These are phyloP conservation scores for Periparus ater DNA, from an alignment of 2,797 vertebrate genomes.

Conservation along the genomic window DNA sequence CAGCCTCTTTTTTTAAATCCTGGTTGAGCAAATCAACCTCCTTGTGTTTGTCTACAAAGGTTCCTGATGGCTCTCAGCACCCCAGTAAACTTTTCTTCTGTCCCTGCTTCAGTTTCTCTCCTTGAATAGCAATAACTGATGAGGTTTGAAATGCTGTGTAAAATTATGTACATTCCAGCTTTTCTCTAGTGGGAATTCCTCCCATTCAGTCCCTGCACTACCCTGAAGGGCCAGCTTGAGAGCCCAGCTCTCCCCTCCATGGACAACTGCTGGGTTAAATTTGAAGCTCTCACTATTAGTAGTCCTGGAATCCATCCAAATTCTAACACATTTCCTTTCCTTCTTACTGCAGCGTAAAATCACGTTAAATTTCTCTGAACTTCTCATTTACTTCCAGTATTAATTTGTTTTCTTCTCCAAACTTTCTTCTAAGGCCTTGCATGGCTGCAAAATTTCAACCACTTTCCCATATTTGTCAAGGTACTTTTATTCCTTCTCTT, in stretches of 20 bases:
- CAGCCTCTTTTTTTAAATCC: not conserved
- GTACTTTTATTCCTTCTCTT: not conserved
- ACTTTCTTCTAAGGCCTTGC: not conserved
- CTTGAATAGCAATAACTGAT: not conserved
- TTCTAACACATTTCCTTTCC: not conserved
- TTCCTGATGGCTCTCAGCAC: not conserved
- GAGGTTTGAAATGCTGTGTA: not conserved
- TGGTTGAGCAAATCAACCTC: not conserved
- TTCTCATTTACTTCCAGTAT: not conserved
- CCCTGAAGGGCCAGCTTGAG: not conserved
- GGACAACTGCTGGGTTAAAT: not conserved
- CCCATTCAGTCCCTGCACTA: not conserved
- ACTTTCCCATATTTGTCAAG: not conserved
- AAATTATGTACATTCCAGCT: not conserved
- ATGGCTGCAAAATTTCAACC: not conserved
- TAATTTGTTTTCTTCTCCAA: not conserved
- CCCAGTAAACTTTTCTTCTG: not conserved
- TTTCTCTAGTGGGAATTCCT: not conserved
- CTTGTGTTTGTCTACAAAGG: not conserved
- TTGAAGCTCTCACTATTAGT: not conserved
- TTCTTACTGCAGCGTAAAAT: not conserved
- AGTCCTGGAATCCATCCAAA: not conserved
- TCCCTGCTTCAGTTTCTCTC: not conserved
- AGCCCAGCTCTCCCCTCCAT: not conserved
- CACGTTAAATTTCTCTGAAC: not conserved